Evolutionary conservation across 1,140 invertebrate species (phyloP), one percentile per base, ranked within the genome.

Genomic region (Euura lappo): DNA sequence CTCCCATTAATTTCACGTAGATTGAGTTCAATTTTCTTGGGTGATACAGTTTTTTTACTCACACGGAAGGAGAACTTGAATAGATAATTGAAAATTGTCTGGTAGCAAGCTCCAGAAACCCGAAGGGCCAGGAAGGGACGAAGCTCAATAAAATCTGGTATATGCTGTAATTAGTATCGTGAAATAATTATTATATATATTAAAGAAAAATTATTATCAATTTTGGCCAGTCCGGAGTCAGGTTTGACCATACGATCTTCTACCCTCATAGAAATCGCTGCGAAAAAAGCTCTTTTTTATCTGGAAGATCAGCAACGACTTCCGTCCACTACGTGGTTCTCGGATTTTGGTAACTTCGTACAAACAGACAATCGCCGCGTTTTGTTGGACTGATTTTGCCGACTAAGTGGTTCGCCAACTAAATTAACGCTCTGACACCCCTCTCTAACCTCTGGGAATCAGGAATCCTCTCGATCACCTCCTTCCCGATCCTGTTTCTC

Each of bases 81-180:
- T 60, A 60, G n/a, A 60, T 60, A 60, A 60, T 60, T 60, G 51
- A 60, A 60, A 60, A 60, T 60, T 60, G 2, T 60, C 51, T 60
- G n/a, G 51, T n/a, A n/a, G 2, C 51, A n/a, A 8, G 8, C n/a
- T 5, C 51, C 51, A 60, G 51, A n/a, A n/a, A n/a, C n/a, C n/a
- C n/a, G n/a, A n/a, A n/a, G n/a, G n/a, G n/a, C n/a, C n/a, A n/a
- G n/a, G n/a, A n/a, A n/a, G n/a, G n/a, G n/a, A n/a, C n/a, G n/a
- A n/a, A n/a, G n/a, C n/a, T n/a, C n/a, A n/a, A n/a, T n/a, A n/a
- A n/a, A n/a, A n/a, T n/a, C n/a, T n/a, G n/a, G n/a, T n/a, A n/a
- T n/a, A n/a, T n/a, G n/a, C n/a, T n/a, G n/a, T n/a, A n/a, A n/a
- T n/a, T n/a, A n/a, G n/a, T n/a, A 28, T 28, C 28, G 28, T 28